phyloP scores from a whole-genome alignment of 2,888 invertebrate genomes.

The Erannis defoliaria region DNA sequence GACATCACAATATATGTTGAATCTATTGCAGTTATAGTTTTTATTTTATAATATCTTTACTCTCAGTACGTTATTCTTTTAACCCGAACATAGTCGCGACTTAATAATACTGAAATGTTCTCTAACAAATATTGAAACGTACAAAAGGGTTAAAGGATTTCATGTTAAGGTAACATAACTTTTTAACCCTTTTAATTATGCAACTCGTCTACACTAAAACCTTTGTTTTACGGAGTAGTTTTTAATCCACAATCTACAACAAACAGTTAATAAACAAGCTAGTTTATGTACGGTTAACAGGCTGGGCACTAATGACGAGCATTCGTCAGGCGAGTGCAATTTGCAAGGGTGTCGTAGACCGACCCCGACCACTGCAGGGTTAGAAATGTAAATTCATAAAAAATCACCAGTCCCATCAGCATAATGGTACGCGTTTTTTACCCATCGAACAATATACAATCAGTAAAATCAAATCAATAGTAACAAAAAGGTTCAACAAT shows the following conservation, averaged over 20 bases:
- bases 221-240: constrained; percentile 11
- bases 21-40: too few species aligned
- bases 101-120: too few species aligned
- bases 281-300: constrained; percentile 1
- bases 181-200: constrained; percentile 7
- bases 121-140: too few species aligned
- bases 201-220: constrained; percentile 7
- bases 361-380: not conserved
- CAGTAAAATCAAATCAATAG: too few species aligned
- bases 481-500: too few species aligned
- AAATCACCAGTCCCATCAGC: not conserved
- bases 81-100: too few species aligned
- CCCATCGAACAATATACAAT: too few species aligned
- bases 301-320: not conserved
- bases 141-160: not conserved
- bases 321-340: not conserved
- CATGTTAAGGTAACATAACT: constrained; percentile 1
- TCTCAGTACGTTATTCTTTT: too few species aligned
- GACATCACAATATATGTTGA: too few species aligned
- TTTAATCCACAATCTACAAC: constrained; percentile 13
- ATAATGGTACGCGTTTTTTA: too few species aligned
- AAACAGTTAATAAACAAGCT: constrained; percentile 3
- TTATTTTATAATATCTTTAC: too few species aligned
- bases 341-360: constrained; percentile 10
- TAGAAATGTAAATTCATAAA: not conserved